Conservation (phyloP, 2,888 invertebrate genomes). For the Sphaeridia pumilis region DNA sequence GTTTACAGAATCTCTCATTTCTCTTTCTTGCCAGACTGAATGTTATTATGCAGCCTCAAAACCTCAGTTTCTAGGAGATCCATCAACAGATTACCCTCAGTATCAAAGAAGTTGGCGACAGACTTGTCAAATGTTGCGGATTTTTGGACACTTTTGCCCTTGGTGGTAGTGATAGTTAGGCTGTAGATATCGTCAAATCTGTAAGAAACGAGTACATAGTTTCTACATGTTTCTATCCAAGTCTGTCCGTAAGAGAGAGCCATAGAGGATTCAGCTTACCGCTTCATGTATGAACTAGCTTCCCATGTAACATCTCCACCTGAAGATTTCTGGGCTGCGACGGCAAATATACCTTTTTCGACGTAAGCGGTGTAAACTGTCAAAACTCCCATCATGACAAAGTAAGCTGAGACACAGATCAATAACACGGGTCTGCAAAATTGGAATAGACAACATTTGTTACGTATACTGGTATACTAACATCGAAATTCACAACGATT, state of each 20-base stretch:
- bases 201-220: constrained; percentile 35
- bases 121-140: constrained; percentile 66
- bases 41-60: constrained; percentile 65
- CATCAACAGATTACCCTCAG: constrained; percentile 66
- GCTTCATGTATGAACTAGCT: constrained; percentile 82
- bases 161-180: constrained; percentile 59
- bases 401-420: constrained; percentile 73
- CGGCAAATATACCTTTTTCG: constrained; percentile 92
- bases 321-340: constrained; percentile 70
- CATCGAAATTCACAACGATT: too few species aligned
- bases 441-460: too few species aligned
- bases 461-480: too few species aligned
- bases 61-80: constrained; percentile 69
- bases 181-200: constrained; percentile 92
- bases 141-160: constrained; percentile 53
- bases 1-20: too few species aligned
- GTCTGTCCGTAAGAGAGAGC: not conserved
- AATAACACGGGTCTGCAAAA: constrained; percentile 63
- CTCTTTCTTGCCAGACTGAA: constrained; percentile 64
- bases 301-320: constrained; percentile 70
- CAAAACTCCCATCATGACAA: constrained; percentile 80
- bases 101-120: constrained; percentile 80
- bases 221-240: too few species aligned
- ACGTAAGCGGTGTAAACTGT: constrained; percentile 79
- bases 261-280: constrained; percentile 51